Evolutionary conservation across 2,888 invertebrate genomes (phyloP), one percentile per base, ranked within the genome.

Genomic region (Nephrotoma guestfalica): DNA sequence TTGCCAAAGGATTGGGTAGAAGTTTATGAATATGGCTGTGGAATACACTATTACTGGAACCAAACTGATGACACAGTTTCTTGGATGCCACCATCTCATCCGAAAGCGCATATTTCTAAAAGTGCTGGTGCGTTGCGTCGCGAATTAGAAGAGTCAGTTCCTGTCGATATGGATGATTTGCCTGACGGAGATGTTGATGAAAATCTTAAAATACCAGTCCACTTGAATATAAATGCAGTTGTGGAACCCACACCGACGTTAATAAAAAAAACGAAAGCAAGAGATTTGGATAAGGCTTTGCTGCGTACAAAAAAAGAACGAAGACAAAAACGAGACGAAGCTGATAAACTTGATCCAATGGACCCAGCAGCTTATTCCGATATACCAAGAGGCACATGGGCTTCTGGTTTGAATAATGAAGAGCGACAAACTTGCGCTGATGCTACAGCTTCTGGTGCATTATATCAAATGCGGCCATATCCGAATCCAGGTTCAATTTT

Each of bases 41-140:
- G 96, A 0, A 94, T 96, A 88, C 97, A 96, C 91, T 99, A 99
- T 91, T 99, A 98, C 91, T 99, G 99, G 97, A 97, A 98, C 91
- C 94, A 95, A 89, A 94, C 95, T 86, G 97, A 97, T 87, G 98
- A 98, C 91, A 93, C 97, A 88, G 99, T 99, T 0, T 96, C 97
- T 0, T 99, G 99, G 99, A 91, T 98, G 87, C 97, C 99, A 15
- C 99, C 99, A 0, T 93, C 93, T 13, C 99, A 99, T 92, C 99
- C 99, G 0, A 94, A 94, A 89, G 96, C 98, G 0, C 92, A 93
- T 4, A 94, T 96, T 47, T 94, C 95, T 1, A 95, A 96, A 90
- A 95, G 97, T 88, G 98, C 98, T 3, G 96, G 96, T 0, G 95
- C 95, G 89, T 91, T 97, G 88, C 93, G 97, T 15, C 93, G 92